Percentiles rank a stretch among this genome's conserved stretches.
Conservation (phyloP, 2,113 vertebrate genomes). For the Leucopsar rothschildi region DNA sequence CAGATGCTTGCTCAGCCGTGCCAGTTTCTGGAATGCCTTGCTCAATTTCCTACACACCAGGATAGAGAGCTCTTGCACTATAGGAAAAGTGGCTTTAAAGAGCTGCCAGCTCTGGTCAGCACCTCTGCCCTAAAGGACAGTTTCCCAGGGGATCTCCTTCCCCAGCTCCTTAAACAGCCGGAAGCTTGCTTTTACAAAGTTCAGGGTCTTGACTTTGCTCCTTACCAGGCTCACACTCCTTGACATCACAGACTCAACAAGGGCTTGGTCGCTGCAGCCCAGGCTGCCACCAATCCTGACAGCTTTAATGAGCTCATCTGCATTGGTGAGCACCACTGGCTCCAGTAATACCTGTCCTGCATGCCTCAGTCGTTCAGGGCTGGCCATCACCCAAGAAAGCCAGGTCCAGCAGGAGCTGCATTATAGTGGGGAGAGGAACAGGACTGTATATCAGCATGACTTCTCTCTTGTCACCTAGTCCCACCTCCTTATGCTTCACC, state of each 20-base stretch:
- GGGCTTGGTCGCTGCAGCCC: fast-evolving
- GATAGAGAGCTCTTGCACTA: neutral
- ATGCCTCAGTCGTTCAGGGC: neutral
- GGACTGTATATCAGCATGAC: fast-evolving
- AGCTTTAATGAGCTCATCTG: neutral
- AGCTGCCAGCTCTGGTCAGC: neutral
- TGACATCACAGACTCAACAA: neutral
- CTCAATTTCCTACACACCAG: neutral
- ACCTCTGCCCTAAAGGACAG: neutral
- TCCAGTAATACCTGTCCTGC: neutral
- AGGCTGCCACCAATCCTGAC: neutral
- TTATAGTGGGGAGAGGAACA: neutral
- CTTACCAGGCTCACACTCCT: neutral
- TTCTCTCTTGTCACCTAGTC: neutral
- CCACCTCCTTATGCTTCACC: neutral
- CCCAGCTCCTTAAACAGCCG: neutral
- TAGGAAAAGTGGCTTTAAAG: neutral
- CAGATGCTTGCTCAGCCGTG: neutral
- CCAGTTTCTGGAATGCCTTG: neutral
- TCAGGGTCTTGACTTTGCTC: neutral
- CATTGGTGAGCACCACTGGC: neutral
- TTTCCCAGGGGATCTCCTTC: neutral
- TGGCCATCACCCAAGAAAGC: neutral
- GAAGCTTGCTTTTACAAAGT: neutral
- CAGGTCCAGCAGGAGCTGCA: neutral